Evolutionary conservation across 2,797 vertebrate species (phyloP).

Genomic region (Echiichthys vipera): DNA sequence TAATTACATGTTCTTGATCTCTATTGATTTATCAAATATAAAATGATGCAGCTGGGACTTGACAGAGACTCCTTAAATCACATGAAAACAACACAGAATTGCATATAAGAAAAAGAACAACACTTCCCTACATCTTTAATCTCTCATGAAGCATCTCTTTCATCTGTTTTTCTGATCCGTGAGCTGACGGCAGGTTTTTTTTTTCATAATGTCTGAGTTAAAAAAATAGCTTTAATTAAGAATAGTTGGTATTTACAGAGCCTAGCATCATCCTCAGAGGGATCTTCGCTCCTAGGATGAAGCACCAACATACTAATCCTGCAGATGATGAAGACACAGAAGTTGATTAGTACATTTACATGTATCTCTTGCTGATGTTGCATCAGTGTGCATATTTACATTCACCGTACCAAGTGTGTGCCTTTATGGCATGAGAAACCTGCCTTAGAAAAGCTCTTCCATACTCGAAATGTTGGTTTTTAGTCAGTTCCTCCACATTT

Average conservation of each 20-base stretch:
- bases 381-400: neutral
- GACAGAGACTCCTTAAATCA: neutral
- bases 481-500: slow-evolving; percentile 5
- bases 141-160: neutral
- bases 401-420: neutral
- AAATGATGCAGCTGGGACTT: neutral
- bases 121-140: neutral
- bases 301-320: neutral
- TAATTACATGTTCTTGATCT: neutral
- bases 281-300: neutral
- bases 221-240: neutral
- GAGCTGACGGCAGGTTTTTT: neutral
- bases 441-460: slow-evolving; percentile 8
- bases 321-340: neutral
- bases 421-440: neutral
- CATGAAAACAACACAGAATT: neutral
- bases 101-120: neutral
- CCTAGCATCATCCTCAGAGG: neutral
- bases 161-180: neutral
- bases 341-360: neutral
- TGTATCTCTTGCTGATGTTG: neutral
- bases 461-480: slow-evolving; percentile 37
- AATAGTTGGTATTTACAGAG: neutral
- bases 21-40: neutral
- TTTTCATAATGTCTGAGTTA: neutral